Evolutionary conservation across 2,888 invertebrate species (phyloP).

Genomic region (Ennomos fuscantarius): DNA sequence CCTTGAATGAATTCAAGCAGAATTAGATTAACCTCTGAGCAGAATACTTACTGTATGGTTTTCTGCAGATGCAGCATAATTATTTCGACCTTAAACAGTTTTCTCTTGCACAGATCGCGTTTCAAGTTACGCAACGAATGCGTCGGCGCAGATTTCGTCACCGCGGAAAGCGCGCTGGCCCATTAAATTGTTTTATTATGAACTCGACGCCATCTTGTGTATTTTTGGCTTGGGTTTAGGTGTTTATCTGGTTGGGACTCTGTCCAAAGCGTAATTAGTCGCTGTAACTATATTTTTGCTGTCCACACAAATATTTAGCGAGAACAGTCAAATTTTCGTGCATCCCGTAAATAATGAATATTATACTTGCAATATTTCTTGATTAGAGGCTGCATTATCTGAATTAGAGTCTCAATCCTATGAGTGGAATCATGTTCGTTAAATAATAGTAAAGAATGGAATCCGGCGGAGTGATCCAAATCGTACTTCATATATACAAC

Average conservation of each 20-base stretch:
- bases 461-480: no score
- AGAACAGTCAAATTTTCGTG: constrained; percentile 44
- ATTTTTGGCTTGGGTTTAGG: constrained; percentile 84
- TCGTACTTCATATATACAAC: constrained; percentile 23
- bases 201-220: constrained; percentile 84
- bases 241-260: constrained; percentile 83
- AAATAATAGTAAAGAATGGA: constrained; percentile 1
- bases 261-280: constrained; percentile 83
- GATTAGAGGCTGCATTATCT: constrained; percentile 10
- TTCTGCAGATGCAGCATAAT: constrained; percentile 59
- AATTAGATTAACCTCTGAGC: constrained; percentile 36
- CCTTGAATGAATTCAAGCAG: constrained; percentile 11
- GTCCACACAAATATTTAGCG: constrained; percentile 51
- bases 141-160: constrained; percentile 83
- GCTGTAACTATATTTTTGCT: constrained; percentile 74
- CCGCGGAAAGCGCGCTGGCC: constrained; percentile 84
- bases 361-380: constrained; percentile 15
- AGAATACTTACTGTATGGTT: constrained; percentile 23
- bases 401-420: background rate
- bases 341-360: constrained; percentile 10
- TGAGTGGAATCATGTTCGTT: constrained; percentile 11
- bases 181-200: constrained; percentile 86
- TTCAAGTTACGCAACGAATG: constrained; percentile 80
- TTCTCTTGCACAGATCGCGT: constrained; percentile 78
- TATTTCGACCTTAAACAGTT: constrained; percentile 76